These are phyloP conservation scores for Sebastes hubbsi DNA, from an alignment of 2,797 vertebrate genomes.

Conservation along the genomic window DNA sequence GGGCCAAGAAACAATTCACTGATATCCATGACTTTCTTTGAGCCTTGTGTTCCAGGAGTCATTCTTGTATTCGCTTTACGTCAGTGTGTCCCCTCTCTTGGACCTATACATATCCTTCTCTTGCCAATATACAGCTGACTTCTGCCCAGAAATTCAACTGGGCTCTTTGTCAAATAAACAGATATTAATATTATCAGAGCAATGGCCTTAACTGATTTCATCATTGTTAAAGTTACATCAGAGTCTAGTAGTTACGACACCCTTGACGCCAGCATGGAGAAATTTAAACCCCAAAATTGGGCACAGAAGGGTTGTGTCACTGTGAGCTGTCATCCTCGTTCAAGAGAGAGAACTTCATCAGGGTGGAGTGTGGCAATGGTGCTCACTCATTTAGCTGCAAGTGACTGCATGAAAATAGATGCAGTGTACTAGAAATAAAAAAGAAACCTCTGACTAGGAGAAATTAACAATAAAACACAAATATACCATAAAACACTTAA, in stretches of 20 bases:
- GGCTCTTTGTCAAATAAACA: neutral
- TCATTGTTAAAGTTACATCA: neutral
- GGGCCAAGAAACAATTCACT: neutral
- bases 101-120: neutral
- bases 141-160: neutral
- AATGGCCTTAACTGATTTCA: neutral
- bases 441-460: neutral
- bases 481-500: neutral
- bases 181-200: neutral
- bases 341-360: conserved; percentile 8
- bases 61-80: conserved; percentile 1
- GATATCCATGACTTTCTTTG: neutral
- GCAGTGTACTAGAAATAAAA: neutral
- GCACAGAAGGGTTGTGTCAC: conserved; percentile 21
- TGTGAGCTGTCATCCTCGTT: conserved; percentile 14
- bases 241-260: neutral
- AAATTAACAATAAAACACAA: neutral
- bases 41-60: neutral
- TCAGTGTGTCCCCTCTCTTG: neutral
- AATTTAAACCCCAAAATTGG: neutral
- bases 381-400: neutral
- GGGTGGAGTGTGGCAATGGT: conserved; percentile 15
- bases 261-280: conserved; percentile 1
- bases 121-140: neutral
- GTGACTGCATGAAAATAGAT: neutral